Base-by-base conservation (phyloP, 1,140 invertebrate genomes). In the Cydia strobilella region DNA sequence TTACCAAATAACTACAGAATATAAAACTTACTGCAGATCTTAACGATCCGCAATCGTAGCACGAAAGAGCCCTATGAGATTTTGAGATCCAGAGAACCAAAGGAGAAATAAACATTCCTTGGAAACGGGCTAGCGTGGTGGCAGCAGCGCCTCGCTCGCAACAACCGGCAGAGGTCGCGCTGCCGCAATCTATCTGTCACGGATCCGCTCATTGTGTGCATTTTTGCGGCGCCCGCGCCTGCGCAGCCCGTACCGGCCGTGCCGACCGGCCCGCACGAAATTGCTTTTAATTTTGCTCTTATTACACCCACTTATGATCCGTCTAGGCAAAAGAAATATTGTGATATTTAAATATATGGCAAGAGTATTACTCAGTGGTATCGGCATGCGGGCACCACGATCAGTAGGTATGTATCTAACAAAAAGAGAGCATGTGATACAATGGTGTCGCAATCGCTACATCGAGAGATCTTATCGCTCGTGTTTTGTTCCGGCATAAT, bases 131-230 rank as follows among this genome's bases (percentile, higher is more conserved):
- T 4, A 65, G 15, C 31, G 10, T 62, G 48, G 71, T 18, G 23
- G 5, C 73, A 18, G 27, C 31, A 45, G 72, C 73, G 51, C 42
- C 73, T 62, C n/a, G 65, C 42, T 65, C 62, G 74, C 73, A 75
- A 42, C 73, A 63, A n/a, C 48, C 73, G 65, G 65, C 65, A 69
- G 65, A 69, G 65, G 65, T 69, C 65, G 65, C 65, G 65, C 65
- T 65, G 39, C 39, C 45, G 74, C 74, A 75, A 75, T 75, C 74
- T 75, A 75, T 75, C 74, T 75, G 74, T 75, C 74, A 71, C 66
- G 66, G 74, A 72, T 48, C 39, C 48, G 63, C 62, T 48, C 74
- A 39, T 51, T 59, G 42, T 74, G 72, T 31, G 72, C 72, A 74
- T 51, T 51, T 74, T 74, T 74, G 65, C 65, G n/a, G 65, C 65